Percentiles rank a stretch among this genome's conserved stretches.
These are phyloP conservation scores for Hylia prasina DNA, from an alignment of 2,113 vertebrate species.

Conservation along the genomic window DNA sequence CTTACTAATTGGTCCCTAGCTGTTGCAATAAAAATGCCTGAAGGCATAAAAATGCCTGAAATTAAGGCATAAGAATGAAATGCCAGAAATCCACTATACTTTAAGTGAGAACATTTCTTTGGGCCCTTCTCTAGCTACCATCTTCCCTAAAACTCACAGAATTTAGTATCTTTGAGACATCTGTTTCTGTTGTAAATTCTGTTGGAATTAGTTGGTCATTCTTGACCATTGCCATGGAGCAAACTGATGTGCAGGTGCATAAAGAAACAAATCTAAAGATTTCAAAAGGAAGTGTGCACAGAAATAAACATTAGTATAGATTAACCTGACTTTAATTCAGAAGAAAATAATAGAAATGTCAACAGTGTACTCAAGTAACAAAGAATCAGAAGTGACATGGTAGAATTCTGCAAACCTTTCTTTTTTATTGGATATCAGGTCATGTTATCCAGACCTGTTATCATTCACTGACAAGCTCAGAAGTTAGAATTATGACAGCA, in stretches of 20 bases:
- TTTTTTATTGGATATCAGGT: background rate
- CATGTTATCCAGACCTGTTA: background rate
- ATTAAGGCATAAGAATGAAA: background rate
- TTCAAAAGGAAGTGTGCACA: background rate
- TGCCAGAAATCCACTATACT: background rate
- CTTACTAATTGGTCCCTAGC: background rate
- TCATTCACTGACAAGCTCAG: background rate
- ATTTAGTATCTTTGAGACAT: background rate
- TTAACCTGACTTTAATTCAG: background rate
- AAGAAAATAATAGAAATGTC: background rate
- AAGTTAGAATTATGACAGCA: background rate
- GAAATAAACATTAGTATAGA: background rate
- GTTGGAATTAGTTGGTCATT: background rate
- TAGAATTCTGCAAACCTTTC: background rate
- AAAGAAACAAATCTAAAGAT: background rate
- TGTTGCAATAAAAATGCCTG: constrained; percentile 4
- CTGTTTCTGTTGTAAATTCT: background rate
- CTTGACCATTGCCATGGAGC: background rate
- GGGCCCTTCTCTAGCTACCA: background rate
- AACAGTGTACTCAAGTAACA: background rate
- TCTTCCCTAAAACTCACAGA: background rate
- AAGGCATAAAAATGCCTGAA: background rate
- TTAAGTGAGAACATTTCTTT: background rate
- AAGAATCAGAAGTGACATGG: background rate
- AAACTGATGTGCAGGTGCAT: background rate